phyloP scores from a whole-genome alignment of 2,888 invertebrate species.

The Pilophorus perplexus region DNA sequence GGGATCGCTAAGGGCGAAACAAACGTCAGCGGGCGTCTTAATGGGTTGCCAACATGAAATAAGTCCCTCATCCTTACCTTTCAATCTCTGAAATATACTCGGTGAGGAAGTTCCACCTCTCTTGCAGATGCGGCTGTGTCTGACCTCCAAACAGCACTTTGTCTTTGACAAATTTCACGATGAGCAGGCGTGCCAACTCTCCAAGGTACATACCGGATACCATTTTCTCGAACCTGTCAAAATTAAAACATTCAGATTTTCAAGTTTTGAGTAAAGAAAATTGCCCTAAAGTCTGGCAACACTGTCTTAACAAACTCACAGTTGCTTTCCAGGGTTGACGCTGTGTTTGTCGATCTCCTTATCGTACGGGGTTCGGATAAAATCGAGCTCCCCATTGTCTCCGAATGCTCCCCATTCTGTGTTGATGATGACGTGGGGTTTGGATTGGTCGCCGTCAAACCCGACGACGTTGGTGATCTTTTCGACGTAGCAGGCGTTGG shows the following conservation, averaged over 20 bases:
- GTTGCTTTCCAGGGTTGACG: slow-evolving; percentile 44
- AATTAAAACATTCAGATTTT: background rate
- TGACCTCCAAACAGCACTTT: slow-evolving; percentile 59
- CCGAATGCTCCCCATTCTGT: slow-evolving; percentile 86
- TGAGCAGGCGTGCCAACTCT: slow-evolving; percentile 64
- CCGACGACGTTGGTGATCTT: slow-evolving; percentile 65
- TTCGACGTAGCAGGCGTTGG: slow-evolving; percentile 79
- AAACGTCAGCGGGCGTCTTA: background rate
- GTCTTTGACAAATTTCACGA: slow-evolving; percentile 61
- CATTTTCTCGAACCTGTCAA: slow-evolving; percentile 65
- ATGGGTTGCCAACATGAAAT: background rate
- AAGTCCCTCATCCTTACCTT: slow-evolving; percentile 56
- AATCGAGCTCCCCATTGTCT: slow-evolving; percentile 75
- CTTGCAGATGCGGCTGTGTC: slow-evolving; percentile 52
- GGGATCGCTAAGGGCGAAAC: slow-evolving; percentile 54
- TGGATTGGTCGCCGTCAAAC: slow-evolving; percentile 60
- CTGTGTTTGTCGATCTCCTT: slow-evolving; percentile 63
- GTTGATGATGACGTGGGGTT: slow-evolving; percentile 61
- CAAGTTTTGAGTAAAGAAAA: background rate
- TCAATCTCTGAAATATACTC: slow-evolving; percentile 69
- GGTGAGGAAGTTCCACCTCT: slow-evolving; percentile 58
- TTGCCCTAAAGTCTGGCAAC: background rate
- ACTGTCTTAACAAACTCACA: slow-evolving; percentile 27
- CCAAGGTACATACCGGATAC: slow-evolving; percentile 79
- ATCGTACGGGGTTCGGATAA: slow-evolving; percentile 71